Evolutionary conservation across 1,140 invertebrate genomes (phyloP), one percentile per base, ranked within the genome.

Genomic region (Drosophila ogumai): DNA sequence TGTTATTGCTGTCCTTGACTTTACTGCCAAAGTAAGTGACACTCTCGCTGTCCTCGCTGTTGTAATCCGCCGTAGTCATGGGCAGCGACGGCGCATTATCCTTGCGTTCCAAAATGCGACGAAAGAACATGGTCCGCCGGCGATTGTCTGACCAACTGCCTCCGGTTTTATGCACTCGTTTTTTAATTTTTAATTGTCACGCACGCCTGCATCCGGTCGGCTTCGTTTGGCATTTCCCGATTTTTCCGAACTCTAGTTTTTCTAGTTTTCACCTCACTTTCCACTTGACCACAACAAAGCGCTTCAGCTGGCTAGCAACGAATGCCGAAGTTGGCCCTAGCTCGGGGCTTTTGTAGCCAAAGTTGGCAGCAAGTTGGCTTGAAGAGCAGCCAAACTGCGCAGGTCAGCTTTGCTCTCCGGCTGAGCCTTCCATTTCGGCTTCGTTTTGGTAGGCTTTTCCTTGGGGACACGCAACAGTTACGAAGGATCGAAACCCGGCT

Each of bases 81-180:
- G 52, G 28, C n/a, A 50, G 68, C 50, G 43, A 19, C 40, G 5
- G 34, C 32, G 6, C 41, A 28, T 57, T 50, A 10, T 74, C 63
- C 65, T 86, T 91, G 49, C 82, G 81, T 31, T 84, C 79, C 25
- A 92, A 81, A 77, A 91, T 79, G 25, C 84, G 79, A 46, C 90
- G 84, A 78, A 91, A 91, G 66, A 91, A 90, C 90, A 91, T 91
- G 12, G 41, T 69, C 25, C 7, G 72, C 28, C 9, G 72, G 41
- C 50, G 71, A 80, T 72, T 78, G 69, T 90, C 80, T 81, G 65
- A 72, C 63, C 56, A 68, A 46, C 47, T 71, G 36, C 8, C 65
- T 47, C n/a, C 32, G 40, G 43, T 40, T 25, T 65, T 60, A 60
- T 68, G 81, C 63, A 79, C 65, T 87, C 64, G 40, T 19, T 60